phyloP scores from a whole-genome alignment of 2,888 invertebrate species.

The Tuta absoluta region DNA sequence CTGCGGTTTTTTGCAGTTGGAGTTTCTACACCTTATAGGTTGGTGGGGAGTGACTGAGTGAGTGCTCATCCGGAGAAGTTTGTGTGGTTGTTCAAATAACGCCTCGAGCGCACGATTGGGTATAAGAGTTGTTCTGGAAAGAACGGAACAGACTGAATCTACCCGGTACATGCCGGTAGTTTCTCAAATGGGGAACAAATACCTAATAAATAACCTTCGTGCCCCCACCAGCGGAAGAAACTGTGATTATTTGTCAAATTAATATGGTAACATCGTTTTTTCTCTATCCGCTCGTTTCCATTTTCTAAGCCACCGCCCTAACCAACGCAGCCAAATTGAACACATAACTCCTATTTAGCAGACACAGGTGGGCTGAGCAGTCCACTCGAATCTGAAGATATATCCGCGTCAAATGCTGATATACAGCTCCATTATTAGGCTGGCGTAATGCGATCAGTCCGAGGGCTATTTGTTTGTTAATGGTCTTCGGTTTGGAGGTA shows the following conservation, averaged over 20 bases:
- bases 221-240: too few relatives aligned
- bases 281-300: slow-evolving; percentile 24
- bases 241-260: not conserved
- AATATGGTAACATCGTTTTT: not conserved
- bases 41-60: too few relatives aligned
- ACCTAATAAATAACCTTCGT: too few relatives aligned
- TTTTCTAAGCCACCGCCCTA: slow-evolving; percentile 22
- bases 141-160: too few relatives aligned
- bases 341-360: slow-evolving; percentile 59
- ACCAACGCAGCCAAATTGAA: slow-evolving; percentile 53
- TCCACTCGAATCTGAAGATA: slow-evolving; percentile 42
- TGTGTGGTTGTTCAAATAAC: too few relatives aligned
- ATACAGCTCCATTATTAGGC: slow-evolving; percentile 34
- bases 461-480: slow-evolving; percentile 14
- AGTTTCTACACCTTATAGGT: too few relatives aligned
- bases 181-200: too few relatives aligned
- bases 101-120: too few relatives aligned
- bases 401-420: slow-evolving; percentile 36
- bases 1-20: too few relatives aligned
- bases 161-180: too few relatives aligned
- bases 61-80: too few relatives aligned
- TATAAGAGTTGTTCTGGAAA: too few relatives aligned
- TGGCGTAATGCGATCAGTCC: slow-evolving; percentile 26
- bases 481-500: not conserved
- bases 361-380: slow-evolving; percentile 50